Conservation (phyloP, 2,888 invertebrate genomes). For the Osmoderma eremita region DNA sequence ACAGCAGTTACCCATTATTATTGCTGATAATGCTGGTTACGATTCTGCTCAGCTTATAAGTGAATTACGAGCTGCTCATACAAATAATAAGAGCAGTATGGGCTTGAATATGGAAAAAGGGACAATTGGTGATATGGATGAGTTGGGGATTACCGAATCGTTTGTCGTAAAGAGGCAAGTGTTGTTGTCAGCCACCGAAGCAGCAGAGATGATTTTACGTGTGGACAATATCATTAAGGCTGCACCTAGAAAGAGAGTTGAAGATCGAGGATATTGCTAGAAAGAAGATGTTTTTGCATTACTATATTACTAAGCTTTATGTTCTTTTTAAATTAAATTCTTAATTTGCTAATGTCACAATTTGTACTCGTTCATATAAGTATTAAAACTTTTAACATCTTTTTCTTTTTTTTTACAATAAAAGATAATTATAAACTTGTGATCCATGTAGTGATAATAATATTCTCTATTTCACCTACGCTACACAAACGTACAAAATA, state of each 20-base stretch:
- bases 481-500: too few relatives aligned
- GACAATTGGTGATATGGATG: slow-evolving; percentile 87
- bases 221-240: slow-evolving; percentile 97
- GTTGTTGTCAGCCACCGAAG: slow-evolving; percentile 92
- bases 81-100: slow-evolving; percentile 74
- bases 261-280: slow-evolving; percentile 87
- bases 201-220: slow-evolving; percentile 98
- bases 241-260: slow-evolving; percentile 86
- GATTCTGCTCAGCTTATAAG: slow-evolving; percentile 96
- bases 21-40: slow-evolving; percentile 98
- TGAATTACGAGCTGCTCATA: slow-evolving; percentile 91
- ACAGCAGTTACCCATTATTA: slow-evolving; percentile 89
- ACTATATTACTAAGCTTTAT: slow-evolving; percentile 4
- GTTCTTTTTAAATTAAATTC: slow-evolving; percentile 6
- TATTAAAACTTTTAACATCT: background rate
- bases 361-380: background rate
- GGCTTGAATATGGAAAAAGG: slow-evolving; percentile 94
- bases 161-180: slow-evolving; percentile 97
- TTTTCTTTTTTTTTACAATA: background rate
- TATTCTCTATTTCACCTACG: too few relatives aligned
- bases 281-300: background rate
- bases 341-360: slow-evolving; percentile 6
- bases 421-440: too few relatives aligned
- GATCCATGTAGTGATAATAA: too few relatives aligned
- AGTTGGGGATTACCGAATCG: slow-evolving; percentile 94